These are phyloP conservation scores for Drosophila testacea DNA, from an alignment of 2,888 invertebrate genomes.

Conservation along the genomic window DNA sequence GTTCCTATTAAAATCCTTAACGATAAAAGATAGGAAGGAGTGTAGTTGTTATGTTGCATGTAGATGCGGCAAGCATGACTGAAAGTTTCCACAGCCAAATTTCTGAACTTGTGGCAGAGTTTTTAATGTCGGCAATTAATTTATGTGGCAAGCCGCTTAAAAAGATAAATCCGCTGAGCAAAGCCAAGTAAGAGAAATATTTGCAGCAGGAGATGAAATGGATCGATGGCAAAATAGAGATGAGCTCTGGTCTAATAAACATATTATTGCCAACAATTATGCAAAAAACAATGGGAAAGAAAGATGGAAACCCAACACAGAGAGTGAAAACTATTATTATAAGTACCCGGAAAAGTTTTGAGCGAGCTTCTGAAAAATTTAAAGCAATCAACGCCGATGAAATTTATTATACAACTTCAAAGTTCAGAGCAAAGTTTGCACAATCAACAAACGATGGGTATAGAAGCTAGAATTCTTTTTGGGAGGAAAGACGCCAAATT, in stretches of 20 bases:
- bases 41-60: conserved; percentile 18
- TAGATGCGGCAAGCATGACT: conserved; percentile 57
- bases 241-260: conserved; percentile 27
- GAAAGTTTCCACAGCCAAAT: conserved; percentile 47
- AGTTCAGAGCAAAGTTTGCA: conserved; percentile 58
- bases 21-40: too few relatives aligned
- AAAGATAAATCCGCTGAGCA: conserved; percentile 36
- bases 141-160: conserved; percentile 49
- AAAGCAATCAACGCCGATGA: conserved; percentile 69
- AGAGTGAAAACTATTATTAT: conserved; percentile 42
- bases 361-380: conserved; percentile 39
- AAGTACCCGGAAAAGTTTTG: conserved; percentile 53
- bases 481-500: conserved; percentile 34
- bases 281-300: conserved; percentile 10
- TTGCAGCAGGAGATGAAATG: not conserved
- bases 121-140: conserved; percentile 53
- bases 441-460: conserved; percentile 56
- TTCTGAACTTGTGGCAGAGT: conserved; percentile 23
- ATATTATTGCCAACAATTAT: conserved; percentile 49
- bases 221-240: conserved; percentile 5
- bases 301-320: not conserved
- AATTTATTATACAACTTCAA: conserved; percentile 70
- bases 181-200: not conserved
- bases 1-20: too few relatives aligned
- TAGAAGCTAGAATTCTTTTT: not conserved